Evolutionary conservation across 2,888 invertebrate genomes (phyloP).

Genomic region (Prosapia bicincta): DNA sequence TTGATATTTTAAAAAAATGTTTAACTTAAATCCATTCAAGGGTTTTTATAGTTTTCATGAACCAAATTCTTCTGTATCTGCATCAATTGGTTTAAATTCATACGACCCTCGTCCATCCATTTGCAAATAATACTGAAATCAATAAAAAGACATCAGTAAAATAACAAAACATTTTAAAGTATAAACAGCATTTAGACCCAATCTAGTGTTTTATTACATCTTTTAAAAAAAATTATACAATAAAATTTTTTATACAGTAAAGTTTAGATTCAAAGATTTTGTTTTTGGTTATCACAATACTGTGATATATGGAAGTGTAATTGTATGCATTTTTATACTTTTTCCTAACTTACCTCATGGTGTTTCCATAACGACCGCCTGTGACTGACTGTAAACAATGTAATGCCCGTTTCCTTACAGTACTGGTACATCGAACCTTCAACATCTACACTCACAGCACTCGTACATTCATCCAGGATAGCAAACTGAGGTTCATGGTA

Average conservation of each 20-base stretch:
- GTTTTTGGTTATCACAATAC: too few relatives aligned
- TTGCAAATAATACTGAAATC: slow-evolving; percentile 74
- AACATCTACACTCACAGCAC: slow-evolving; percentile 97
- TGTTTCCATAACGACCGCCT: slow-evolving; percentile 96
- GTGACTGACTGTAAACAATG: slow-evolving; percentile 96
- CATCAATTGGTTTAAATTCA: slow-evolving; percentile 82
- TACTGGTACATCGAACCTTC: slow-evolving; percentile 97
- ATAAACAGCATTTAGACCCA: too few relatives aligned
- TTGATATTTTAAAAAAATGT: background rate
- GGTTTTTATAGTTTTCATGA: slow-evolving; percentile 60
- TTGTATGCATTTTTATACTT: too few relatives aligned
- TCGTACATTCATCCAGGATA: slow-evolving; percentile 97
- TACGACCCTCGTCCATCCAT: slow-evolving; percentile 95
- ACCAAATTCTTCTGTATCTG: slow-evolving; percentile 86
- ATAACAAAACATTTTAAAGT: too few relatives aligned
- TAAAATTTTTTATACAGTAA: too few relatives aligned
- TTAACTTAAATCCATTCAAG: background rate
- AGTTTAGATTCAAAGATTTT: too few relatives aligned
- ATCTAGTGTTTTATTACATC: too few relatives aligned
- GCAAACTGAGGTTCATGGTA: slow-evolving; percentile 98
- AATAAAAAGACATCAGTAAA: too few relatives aligned
- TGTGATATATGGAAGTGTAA: too few relatives aligned
- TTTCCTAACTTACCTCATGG: slow-evolving; percentile 89
- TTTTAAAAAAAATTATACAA: too few relatives aligned
- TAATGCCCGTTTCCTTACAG: slow-evolving; percentile 84